Evolutionary conservation across 2,113 vertebrate species (phyloP), one percentile per base, ranked within the genome.

Genomic region (Gambusia holbrooki): DNA sequence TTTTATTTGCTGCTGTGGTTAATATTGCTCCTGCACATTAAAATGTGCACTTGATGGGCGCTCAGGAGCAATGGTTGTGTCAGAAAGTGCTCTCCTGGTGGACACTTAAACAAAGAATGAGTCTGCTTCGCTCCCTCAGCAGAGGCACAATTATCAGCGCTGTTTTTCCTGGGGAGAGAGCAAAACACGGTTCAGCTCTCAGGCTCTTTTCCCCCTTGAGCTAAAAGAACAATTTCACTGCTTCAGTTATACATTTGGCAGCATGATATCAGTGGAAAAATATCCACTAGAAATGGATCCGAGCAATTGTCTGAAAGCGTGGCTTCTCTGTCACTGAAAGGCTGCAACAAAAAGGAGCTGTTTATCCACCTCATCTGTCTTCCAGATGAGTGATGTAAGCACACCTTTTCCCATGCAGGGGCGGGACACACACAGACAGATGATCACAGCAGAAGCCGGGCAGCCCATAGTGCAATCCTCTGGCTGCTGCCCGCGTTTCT

Each of bases 11-110:
- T 25, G 77, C 81, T 79, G 80, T 79, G 73, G 91, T 91, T 92
- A 89, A 94, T 94, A 94, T 93, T 90, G 89, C 90, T 90, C 89
- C 77, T 79, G 76, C 88, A 83, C 91, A 93, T 94, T 93, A 93
- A 90, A 92, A 92, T 73, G 82, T 89, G 84, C 71, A 65, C 83
- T 85, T 94, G 91, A 92, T 92, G 92, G 83, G 87, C 81, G 72
- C 89, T 87, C 77, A 86, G 92, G 89, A 92, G 91, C 90, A 65
- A 79, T 81, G 83, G 67, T 73, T 84, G 90, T 90, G 90, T 88
- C 86, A 88, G 87, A 90, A 87, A 93, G 84, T 88, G 88, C 91
- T 91, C 89, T 93, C 88, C 86, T 86, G 92, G 90, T 90, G 93
- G 87, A 93, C 88, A 80, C 88, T 93, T 92, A 92, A 90, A 91